phyloP scores from a whole-genome alignment of 2,888 invertebrate species.

The Mylabris sibirica region DNA sequence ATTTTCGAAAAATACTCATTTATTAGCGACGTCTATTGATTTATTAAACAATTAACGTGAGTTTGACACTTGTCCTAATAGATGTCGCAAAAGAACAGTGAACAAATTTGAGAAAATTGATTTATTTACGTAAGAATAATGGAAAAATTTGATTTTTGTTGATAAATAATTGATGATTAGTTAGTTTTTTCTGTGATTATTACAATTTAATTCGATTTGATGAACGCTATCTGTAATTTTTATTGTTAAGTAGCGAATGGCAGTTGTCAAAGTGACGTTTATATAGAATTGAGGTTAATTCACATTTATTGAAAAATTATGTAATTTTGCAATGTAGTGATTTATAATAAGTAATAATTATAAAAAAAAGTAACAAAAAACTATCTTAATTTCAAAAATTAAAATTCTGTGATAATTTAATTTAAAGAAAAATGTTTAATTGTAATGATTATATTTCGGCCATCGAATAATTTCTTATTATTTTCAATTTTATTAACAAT shows the following conservation, averaged over 20 bases:
- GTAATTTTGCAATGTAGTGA: conserved; percentile 13
- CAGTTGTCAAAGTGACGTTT: conserved; percentile 7
- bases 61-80: too few species aligned
- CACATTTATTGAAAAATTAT: conserved; percentile 1
- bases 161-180: too few species aligned
- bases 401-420: conserved; percentile 7
- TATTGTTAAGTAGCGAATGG: background rate
- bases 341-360: background rate
- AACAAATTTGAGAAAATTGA: too few species aligned
- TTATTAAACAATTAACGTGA: too few species aligned
- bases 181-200: too few species aligned
- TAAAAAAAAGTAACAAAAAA: background rate
- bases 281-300: background rate
- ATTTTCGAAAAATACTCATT: too few species aligned
- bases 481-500: conserved; percentile 45
- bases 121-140: too few species aligned
- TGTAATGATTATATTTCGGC: conserved; percentile 37
- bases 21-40: too few species aligned
- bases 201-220: too few species aligned
- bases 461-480: conserved; percentile 47
- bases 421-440: conserved; percentile 2
- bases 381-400: background rate
- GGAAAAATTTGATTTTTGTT: too few species aligned
- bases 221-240: background rate
- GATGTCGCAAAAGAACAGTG: too few species aligned